Conservation (phyloP, 2,797 vertebrate genomes). For the Oceanodroma leucorhoa region DNA sequence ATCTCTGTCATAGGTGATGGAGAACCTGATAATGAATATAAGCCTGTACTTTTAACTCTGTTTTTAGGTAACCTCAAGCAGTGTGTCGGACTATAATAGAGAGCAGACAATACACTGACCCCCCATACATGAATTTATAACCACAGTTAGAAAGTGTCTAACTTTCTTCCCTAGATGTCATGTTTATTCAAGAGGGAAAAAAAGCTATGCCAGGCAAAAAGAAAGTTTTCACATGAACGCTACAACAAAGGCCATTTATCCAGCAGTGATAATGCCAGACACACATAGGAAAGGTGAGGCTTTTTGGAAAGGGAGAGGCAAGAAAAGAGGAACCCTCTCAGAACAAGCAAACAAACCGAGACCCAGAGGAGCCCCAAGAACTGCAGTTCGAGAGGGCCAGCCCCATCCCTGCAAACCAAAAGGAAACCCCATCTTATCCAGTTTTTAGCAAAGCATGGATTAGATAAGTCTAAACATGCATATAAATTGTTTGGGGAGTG, state of each 20-base stretch:
- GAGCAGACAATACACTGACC: not conserved
- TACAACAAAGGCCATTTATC: not conserved
- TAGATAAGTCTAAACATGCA: not conserved
- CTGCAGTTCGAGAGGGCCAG: not conserved
- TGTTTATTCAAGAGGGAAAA: not conserved
- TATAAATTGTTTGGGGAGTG: not conserved
- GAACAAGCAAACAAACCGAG: not conserved
- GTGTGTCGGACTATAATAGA: not conserved
- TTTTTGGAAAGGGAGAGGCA: not conserved
- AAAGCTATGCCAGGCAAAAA: not conserved
- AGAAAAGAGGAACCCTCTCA: not conserved
- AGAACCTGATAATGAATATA: not conserved
- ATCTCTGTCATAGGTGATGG: not conserved
- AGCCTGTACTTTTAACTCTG: not conserved
- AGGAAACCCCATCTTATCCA: not conserved
- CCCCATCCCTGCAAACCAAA: not conserved
- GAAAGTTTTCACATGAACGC: not conserved
- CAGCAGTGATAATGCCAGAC: not conserved
- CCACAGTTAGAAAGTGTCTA: not conserved
- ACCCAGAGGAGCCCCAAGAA: not conserved
- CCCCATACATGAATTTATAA: not conserved
- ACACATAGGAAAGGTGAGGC: not conserved
- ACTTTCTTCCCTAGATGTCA: not conserved
- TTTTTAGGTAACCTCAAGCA: not conserved
- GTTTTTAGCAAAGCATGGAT: not conserved